These are phyloP conservation scores for Otolemur crassicaudatus DNA, from an alignment of 2,797 vertebrate species.

Conservation along the genomic window DNA sequence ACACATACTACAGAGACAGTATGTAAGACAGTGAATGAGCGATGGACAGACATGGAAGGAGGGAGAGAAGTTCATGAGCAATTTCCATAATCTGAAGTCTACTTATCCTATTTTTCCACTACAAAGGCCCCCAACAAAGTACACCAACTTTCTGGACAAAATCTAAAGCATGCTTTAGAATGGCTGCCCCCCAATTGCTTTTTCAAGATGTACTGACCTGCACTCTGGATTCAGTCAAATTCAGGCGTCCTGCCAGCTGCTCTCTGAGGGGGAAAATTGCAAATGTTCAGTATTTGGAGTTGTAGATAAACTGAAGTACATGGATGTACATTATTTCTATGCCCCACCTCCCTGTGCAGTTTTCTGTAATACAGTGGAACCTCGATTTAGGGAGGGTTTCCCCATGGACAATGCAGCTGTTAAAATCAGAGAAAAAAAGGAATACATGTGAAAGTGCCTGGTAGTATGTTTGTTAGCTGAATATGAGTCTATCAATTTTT, in stretches of 20 bases:
- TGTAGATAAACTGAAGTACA: conserved; percentile 37
- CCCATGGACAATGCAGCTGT: not conserved
- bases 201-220: conserved; percentile 86
- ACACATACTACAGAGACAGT: not conserved
- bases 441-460: not conserved
- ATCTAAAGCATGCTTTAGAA: conserved; percentile 17
- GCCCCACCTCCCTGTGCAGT: not conserved
- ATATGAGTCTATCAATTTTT: not conserved
- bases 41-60: not conserved
- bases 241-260: conserved; percentile 86
- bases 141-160: conserved; percentile 9
- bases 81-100: not conserved
- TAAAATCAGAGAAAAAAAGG: conserved; percentile 23
- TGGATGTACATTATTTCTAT: not conserved
- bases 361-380: not conserved
- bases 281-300: conserved; percentile 56
- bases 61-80: not conserved
- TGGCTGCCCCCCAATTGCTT: not conserved
- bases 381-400: conserved; percentile 18
- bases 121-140: not conserved
- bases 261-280: conserved; percentile 82
- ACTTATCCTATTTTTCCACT: not conserved
- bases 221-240: conserved; percentile 88
- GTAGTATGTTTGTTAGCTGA: not conserved
- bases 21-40: not conserved